phyloP scores from a whole-genome alignment of 64 coral and sea anemone genomes.

The Pocillopora damicornis region DNA sequence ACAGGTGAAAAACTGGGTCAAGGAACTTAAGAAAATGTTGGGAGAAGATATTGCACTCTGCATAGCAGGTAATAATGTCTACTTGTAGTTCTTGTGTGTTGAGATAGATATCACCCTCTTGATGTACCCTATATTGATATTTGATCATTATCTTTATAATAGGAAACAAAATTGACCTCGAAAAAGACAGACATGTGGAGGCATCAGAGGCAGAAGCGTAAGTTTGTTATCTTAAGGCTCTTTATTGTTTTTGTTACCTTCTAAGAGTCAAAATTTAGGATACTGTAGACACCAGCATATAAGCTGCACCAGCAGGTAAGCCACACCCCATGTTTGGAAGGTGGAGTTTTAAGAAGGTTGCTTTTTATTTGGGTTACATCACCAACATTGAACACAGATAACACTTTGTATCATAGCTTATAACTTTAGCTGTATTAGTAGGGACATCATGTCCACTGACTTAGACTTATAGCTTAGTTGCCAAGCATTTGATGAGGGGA shows the following conservation, averaged over 20 bases:
- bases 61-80: constrained; percentile 76
- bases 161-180: constrained; percentile 99
- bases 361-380: too few species aligned
- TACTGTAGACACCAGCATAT: not conserved
- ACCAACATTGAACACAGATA: too few species aligned
- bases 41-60: constrained; percentile 98
- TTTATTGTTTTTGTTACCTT: not conserved
- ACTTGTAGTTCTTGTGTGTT: not conserved
- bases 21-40: constrained; percentile 96
- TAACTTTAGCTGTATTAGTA: too few species aligned
- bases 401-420: too few species aligned
- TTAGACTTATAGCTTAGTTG: too few species aligned
- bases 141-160: not conserved
- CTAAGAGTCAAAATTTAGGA: not conserved
- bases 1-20: constrained; percentile 98
- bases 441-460: too few species aligned
- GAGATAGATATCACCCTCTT: not conserved
- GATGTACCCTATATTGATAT: not conserved
- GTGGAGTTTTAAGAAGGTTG: too few species aligned
- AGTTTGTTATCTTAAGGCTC: constrained; percentile 14
- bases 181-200: constrained; percentile 98
- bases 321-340: too few species aligned
- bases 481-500: too few species aligned
- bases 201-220: constrained; percentile 91
- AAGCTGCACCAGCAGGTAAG: too few species aligned